Evolutionary conservation across 1,140 invertebrate genomes (phyloP).

Genomic region (Charaxes varanes): DNA sequence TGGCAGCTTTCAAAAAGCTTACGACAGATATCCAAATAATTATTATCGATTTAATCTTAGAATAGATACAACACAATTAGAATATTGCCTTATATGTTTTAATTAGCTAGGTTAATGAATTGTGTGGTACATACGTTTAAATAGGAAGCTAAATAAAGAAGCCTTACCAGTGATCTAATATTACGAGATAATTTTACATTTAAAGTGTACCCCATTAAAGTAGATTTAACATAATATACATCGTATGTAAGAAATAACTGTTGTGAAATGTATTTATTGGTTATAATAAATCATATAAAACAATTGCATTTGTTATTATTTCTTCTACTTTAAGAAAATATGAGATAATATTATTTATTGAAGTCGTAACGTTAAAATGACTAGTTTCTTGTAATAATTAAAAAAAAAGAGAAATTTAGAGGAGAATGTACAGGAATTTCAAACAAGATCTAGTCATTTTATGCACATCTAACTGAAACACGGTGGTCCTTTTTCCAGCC

Average conservation of each 20-base stretch:
- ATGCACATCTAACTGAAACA: too few relatives aligned
- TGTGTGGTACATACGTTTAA: slow-evolving; percentile 6
- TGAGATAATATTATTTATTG: neutral
- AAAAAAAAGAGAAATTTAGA: too few relatives aligned
- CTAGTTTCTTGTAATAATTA: too few relatives aligned
- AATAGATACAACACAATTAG: neutral
- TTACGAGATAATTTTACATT: slow-evolving; percentile 16
- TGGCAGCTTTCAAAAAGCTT: slow-evolving; percentile 16
- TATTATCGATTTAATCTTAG: slow-evolving; percentile 11
- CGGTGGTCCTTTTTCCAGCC: too few relatives aligned
- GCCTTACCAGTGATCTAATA: slow-evolving; percentile 49
- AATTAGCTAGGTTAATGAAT: slow-evolving; percentile 16
- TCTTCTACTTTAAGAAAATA: neutral
- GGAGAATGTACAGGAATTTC: too few relatives aligned
- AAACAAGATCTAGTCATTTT: too few relatives aligned
- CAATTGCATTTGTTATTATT: slow-evolving; percentile 1
- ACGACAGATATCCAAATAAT: slow-evolving; percentile 13
- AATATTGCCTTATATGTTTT: slow-evolving; percentile 1
- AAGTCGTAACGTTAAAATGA: too few relatives aligned
- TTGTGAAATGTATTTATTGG: slow-evolving; percentile 72
- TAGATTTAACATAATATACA: slow-evolving; percentile 38
- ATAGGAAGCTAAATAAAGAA: slow-evolving; percentile 10
- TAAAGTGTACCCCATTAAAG: slow-evolving; percentile 31
- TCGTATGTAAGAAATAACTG: slow-evolving; percentile 48
- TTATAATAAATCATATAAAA: slow-evolving; percentile 56